Base-by-base conservation (phyloP, 2,888 invertebrate genomes). In the Lypha dubia region DNA sequence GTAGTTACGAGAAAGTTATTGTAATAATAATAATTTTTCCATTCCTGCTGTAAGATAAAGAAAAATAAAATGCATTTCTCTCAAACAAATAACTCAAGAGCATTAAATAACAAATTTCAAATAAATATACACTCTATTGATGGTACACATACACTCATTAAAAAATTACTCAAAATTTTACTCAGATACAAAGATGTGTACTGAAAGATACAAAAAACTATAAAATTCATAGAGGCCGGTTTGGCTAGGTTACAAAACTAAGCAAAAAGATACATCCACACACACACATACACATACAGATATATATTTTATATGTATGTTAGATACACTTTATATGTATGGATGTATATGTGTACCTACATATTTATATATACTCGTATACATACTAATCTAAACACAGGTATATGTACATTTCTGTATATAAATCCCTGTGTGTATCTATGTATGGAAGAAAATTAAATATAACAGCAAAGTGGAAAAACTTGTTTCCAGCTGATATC, bases 401-500 rank as follows among this genome's bases (percentile, higher is more conserved):
- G 9, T 35, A 35, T 35, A 35, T 35, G 9, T 35, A 35, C 9
- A 35, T 35, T 7, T 35, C 4, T 8, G 35, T 8, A 7, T 13
- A 35, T 46, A 15, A 1, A 75, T 20, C 28, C 17, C 9, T n/a
- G 32, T 7, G 9, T 0, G 20, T 35, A 3, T 68, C 20, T 11
- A 32, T 9, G 51, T 46, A 15, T 3, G 62, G 24, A 70, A 76
- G 77, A 67, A 80, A 58, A 65, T 68, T 71, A 35, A 71, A 70
- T 63, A 73, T 74, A 79, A 81, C 51, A 81, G 74, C 67, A 81
- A 84, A 84, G 81, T 81, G 77, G 84, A 84, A 81, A 79, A 84
- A 84, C 84, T 84, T 81, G 84, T 84, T 84, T 84, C 84, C 84
- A 84, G 84, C 84, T 84, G 84, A 84, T 81, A 81, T 81, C 84